Evolutionary conservation across 2,113 vertebrate species (phyloP).

Genomic region (Gadus chalcogrammus): DNA sequence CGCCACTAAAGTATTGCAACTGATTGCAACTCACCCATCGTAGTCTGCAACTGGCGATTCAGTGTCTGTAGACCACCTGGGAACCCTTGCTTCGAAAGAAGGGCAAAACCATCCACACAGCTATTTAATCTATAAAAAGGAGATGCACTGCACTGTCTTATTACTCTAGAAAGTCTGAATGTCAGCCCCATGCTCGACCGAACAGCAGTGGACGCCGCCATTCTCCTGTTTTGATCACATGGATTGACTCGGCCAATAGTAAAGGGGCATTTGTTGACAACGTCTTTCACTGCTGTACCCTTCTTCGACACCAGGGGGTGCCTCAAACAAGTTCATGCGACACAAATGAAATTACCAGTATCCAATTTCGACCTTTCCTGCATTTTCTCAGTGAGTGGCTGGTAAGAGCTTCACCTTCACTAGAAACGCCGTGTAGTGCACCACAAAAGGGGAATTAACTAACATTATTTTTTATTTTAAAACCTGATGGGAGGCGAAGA

Average conservation of each 20-base stretch:
- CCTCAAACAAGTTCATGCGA: not conserved
- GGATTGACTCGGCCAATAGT: conserved; percentile 43
- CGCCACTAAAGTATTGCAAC: not conserved
- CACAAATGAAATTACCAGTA: conserved; percentile 21
- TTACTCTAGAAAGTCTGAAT: conserved; percentile 62
- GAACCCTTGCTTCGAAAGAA: conserved; percentile 12
- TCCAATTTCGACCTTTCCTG: no score
- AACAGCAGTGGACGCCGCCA: conserved; percentile 69
- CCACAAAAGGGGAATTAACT: no score
- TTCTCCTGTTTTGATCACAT: conserved; percentile 71
- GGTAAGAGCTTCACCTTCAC: no score
- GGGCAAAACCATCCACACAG: conserved; percentile 22
- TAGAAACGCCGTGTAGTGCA: no score
- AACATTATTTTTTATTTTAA: no score
- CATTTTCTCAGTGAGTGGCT: no score
- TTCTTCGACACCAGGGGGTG: conserved; percentile 38
- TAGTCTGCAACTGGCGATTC: conserved; percentile 65
- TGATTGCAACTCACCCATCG: conserved; percentile 53
- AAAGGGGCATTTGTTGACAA: not conserved
- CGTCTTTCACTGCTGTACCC: not conserved
- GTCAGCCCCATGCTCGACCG: conserved; percentile 64
- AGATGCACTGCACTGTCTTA: conserved; percentile 58
- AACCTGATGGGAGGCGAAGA: no score
- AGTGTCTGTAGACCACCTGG: conserved; percentile 47
- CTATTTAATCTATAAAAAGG: conserved; percentile 46